These are phyloP conservation scores for Xenops minutus DNA, from an alignment of 2,797 vertebrate genomes.

Conservation along the genomic window DNA sequence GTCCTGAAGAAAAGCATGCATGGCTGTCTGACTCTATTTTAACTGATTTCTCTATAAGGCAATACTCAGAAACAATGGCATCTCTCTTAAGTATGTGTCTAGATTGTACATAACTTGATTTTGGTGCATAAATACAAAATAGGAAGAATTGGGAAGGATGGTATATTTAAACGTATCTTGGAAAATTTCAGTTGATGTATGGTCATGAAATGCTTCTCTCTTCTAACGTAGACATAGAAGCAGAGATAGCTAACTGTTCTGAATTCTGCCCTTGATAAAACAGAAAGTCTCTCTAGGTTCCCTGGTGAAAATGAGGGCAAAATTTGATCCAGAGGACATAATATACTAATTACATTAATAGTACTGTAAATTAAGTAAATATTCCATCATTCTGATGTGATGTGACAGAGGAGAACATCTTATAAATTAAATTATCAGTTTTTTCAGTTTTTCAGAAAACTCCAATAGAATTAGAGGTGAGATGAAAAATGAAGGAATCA, in stretches of 20 bases:
- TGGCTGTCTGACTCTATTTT: not conserved
- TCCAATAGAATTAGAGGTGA: not conserved
- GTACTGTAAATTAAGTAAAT: not conserved
- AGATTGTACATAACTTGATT: not conserved
- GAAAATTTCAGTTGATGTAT: not conserved
- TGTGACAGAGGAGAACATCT: not conserved
- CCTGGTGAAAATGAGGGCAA: not conserved
- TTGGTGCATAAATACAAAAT: not conserved
- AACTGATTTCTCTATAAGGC: not conserved
- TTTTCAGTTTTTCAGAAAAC: not conserved
- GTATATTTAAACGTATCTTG: not conserved
- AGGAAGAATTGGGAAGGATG: not conserved
- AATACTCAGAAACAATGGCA: not conserved
- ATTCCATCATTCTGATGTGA: not conserved
- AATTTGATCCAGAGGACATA: not conserved
- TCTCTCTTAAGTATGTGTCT: not conserved
- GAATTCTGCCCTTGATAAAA: not conserved
- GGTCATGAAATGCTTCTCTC: not conserved
- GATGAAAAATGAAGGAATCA: not conserved
- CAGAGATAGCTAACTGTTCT: not conserved
- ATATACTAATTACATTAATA: not conserved
- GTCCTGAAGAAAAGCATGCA: rapidly evolving
- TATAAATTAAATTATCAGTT: not conserved
- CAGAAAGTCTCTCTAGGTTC: not conserved
- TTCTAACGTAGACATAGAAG: not conserved